Evolutionary conservation across 2,113 vertebrate genomes (phyloP), one percentile per base, ranked within the genome.

Genomic region (Prietella phreatophila): DNA sequence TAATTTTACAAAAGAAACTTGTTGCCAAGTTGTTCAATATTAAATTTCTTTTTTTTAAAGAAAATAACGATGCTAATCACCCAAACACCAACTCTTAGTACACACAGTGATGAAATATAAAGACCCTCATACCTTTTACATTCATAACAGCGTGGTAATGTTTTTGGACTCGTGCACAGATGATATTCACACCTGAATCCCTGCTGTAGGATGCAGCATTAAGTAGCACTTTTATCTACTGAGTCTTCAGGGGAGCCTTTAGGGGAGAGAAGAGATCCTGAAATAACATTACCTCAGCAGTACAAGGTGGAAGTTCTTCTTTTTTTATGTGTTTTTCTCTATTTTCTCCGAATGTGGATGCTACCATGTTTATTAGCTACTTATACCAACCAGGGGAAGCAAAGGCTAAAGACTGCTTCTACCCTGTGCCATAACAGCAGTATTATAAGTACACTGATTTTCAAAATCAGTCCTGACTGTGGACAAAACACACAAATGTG

Each of bases 191-290:
- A 83, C 36, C 36, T 65, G n/a, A 83, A 65, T 47, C 58, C 39
- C 58, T 25, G 19, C 36, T 65, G 61, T 27, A 60, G 71, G 30
- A 2, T 5, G 67, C 11, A 85, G 30, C 15, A 71, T 22, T 36
- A 69, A 15, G 30, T n/a, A 50, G 56, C 11, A 56, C 39, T 86
- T 86, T 78, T 63, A 86, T 65, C 85, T 50, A 63, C n/a, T 4
- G 6, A 27, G 50, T 86, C 85, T 65, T 86, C n/a, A 65, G 5
- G 14, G 47, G 3, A 79, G 50, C 42, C 75, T 53, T 78, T 11
- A n/a, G 27, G 67, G 20, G 33, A 85, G 55, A n/a, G 65, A 22
- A 39, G 6, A 33, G 36, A 79, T 25, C 27, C 47, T 22, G 50
- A 53, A 50, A 42, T 65, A 61, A 80, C 3, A 50, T 73, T 9